Conservation (phyloP, 2,113 vertebrate genomes). For the Alectura lathami region DNA sequence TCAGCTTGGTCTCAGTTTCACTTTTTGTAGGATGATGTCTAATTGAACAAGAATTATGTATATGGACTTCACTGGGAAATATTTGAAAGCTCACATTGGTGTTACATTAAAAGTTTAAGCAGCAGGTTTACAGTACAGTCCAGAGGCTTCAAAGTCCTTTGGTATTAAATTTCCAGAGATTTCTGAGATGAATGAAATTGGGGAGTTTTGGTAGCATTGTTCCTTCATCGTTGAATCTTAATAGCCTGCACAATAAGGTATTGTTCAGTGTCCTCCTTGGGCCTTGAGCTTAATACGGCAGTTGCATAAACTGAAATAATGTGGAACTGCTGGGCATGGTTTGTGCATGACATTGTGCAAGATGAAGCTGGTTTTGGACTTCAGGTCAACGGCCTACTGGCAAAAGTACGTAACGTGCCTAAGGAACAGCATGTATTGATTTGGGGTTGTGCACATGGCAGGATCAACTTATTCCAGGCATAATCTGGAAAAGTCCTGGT, state of each 20-base stretch:
- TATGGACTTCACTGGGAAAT: not conserved
- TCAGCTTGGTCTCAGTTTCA: constrained; percentile 18
- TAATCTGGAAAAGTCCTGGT: not conserved
- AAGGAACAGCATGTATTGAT: not conserved
- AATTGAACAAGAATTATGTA: not conserved
- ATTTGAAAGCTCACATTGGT: not conserved
- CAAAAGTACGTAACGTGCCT: not conserved
- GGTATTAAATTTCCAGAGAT: constrained; percentile 11
- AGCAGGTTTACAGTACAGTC: constrained; percentile 6
- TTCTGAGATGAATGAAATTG: constrained; percentile 6
- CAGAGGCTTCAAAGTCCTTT: constrained; percentile 12
- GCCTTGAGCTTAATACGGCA: constrained; percentile 8
- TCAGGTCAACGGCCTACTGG: constrained; percentile 18
- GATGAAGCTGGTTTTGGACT: not conserved
- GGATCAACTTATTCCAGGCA: not conserved
- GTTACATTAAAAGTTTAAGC: not conserved
- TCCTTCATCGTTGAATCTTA: constrained; percentile 31
- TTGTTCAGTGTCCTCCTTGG: constrained; percentile 50
- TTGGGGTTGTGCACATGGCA: not conserved
- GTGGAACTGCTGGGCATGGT: constrained; percentile 2
- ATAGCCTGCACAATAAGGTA: constrained; percentile 34
- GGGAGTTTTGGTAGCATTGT: constrained; percentile 3
- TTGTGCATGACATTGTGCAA: not conserved
- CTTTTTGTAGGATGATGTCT: not conserved
- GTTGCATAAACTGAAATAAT: constrained; percentile 55